These are phyloP conservation scores for Blomia tropicalis DNA, from an alignment of 2,888 invertebrate genomes.

Conservation along the genomic window DNA sequence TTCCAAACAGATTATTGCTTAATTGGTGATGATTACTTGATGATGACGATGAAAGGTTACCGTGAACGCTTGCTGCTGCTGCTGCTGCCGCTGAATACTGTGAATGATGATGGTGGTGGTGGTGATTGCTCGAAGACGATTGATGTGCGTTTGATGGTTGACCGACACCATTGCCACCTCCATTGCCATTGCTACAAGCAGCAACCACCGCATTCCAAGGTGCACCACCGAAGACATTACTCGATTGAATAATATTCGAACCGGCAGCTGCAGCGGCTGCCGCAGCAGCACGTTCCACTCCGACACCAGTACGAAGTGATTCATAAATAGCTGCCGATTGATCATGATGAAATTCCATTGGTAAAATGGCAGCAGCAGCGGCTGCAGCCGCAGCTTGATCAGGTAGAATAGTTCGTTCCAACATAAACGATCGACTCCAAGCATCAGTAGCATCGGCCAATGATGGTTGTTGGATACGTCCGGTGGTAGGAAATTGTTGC, in stretches of 20 bases:
- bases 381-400: slow-evolving; percentile 35
- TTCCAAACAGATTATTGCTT: no score
- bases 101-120: no score
- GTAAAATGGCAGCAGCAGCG: slow-evolving; percentile 30
- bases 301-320: slow-evolving; percentile 16
- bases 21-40: slow-evolving; percentile 7
- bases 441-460: slow-evolving; percentile 41
- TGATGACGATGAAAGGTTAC: slow-evolving; percentile 1
- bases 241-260: slow-evolving; percentile 4
- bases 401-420: slow-evolving; percentile 55
- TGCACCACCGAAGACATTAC: slow-evolving; percentile 9
- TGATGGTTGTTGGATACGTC: slow-evolving; percentile 31
- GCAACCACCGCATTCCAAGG: slow-evolving; percentile 19
- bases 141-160: slow-evolving; percentile 20
- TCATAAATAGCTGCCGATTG: slow-evolving; percentile 20
- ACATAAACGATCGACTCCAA: slow-evolving; percentile 58
- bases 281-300: not conserved
- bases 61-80: not conserved
- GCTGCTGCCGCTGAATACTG: not conserved
- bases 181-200: slow-evolving; percentile 5
- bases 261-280: not conserved
- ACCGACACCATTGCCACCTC: no score
- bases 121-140: not conserved
- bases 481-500: slow-evolving; percentile 47
- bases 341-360: slow-evolving; percentile 28